Evolutionary conservation across 1,140 invertebrate genomes (phyloP).

Genomic region (Drosophila kikkawai): DNA sequence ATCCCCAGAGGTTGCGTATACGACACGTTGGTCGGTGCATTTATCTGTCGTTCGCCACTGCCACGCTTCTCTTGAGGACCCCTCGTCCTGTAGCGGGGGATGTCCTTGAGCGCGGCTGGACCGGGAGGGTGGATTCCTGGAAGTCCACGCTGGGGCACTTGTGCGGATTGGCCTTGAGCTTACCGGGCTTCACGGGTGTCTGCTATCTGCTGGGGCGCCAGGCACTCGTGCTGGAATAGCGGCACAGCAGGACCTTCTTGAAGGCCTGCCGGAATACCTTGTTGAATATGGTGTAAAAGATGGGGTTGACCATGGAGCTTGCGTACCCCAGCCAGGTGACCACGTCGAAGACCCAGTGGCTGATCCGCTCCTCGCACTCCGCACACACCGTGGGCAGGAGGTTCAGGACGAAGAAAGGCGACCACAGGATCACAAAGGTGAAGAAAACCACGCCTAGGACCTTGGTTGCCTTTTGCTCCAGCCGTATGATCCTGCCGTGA

Average conservation of each 20-base stretch:
- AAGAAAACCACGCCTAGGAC: constrained; percentile 97
- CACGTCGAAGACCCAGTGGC: constrained; percentile 92
- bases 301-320: constrained; percentile 96
- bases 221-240: constrained; percentile 87
- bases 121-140: constrained; percentile 44
- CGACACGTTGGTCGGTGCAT: constrained; percentile 54
- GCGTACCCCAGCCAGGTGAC: constrained; percentile 97
- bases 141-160: constrained; percentile 71
- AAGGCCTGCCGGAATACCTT: constrained; percentile 96
- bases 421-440: constrained; percentile 96
- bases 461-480: constrained; percentile 97
- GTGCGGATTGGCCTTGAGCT: constrained; percentile 56
- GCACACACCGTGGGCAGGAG: constrained; percentile 91
- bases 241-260: constrained; percentile 93
- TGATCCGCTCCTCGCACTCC: constrained; percentile 90
- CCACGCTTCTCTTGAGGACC: constrained; percentile 43
- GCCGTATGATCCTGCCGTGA: constrained; percentile 91
- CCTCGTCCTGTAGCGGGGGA: constrained; percentile 20
- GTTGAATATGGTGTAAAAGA: constrained; percentile 98
- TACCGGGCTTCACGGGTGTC: constrained; percentile 62
- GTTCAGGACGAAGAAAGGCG: constrained; percentile 96
- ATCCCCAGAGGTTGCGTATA: constrained; percentile 30
- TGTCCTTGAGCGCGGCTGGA: constrained; percentile 4
- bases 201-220: constrained; percentile 86
- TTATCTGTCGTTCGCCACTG: constrained; percentile 43